Evolutionary conservation across 30 jellyfish, hydroid and myxozoan species (phyloP), one percentile per base, ranked within the genome.

Genomic region (Turritopsis dohrnii): DNA sequence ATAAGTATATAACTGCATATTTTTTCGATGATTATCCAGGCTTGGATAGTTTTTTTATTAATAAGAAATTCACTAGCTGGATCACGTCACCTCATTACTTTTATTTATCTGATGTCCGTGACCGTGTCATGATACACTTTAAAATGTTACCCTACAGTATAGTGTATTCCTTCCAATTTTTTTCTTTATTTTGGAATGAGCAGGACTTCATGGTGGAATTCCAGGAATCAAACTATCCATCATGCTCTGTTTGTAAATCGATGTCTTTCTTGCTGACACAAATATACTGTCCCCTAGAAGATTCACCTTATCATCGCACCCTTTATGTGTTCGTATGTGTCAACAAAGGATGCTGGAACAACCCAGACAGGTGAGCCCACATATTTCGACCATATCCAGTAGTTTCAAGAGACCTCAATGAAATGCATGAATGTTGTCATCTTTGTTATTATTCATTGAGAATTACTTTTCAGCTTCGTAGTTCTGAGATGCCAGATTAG

Each of bases 201-300:
- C 28, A 90, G 96, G 84, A 84, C 72, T 90, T 94, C 94, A 90
- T 90, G 96, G 84, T 66, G 52, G 94, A 80, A 27, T 71, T 86
- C 82, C 27, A 71, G 1, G 94, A 89, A 19, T 66, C 82, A 52
- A 22, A 52, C 17, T 54, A 71, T 28, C 96, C 96, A 53, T 29
- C 25, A 16, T 90, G 96, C 66, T 30, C 52, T 17, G 52, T 54
- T 28, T 90, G 96, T 52, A 75, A 69, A 3, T 21, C 31, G 1
- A 52, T 72, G 71, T 83, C 85, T 29, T 82, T 53, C 72, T 85
- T 52, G 21, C 28, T 90, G 28, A 85, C 89, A 0, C 96, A 90
- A 52, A 75, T 90, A 27, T 90, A 90, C 73, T 90, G 96, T 72
- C 96, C 96, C 0, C 80, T 90, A 20, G 85, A 79, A 71, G 91